Base-by-base conservation (phyloP, 1,140 invertebrate genomes). In the Drosophila navojoa region DNA sequence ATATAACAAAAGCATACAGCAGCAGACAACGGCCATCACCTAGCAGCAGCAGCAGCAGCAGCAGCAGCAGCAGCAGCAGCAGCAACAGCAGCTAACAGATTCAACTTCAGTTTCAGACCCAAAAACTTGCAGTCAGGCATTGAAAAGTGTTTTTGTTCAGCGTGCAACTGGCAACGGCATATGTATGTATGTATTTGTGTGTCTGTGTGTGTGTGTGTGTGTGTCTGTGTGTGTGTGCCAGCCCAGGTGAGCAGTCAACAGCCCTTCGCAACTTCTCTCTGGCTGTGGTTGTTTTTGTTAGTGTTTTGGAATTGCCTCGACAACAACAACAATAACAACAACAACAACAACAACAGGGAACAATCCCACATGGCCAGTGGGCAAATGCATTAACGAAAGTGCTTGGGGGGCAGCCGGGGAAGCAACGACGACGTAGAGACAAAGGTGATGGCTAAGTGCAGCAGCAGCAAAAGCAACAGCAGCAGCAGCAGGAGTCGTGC, bases 331-430 rank as follows among this genome's bases (percentile, higher is more conserved):
- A 68, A 42, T 53, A 52, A 35, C 53, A 45, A 15, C 53, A 45
- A n/a, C 29, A 73, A 49, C 57, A 68, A 42, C 58, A 52, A 35
- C 53, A 45, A 15, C 53, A 45, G 45, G 47, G 69, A 44, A 55
- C 69, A 81, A 82, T 89, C 84, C 84, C 84, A 89, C 84, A 89
- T 89, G 84, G 84, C 84, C 84, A 89, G 67, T 89, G 82, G 82
- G 79, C 84, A 89, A 89, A 89, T 89, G 84, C 84, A 89, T 89
- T 89, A 89, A 82, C 79, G 73, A 89, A 89, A 89, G 84, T 89
- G 79, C 79, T 58, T 60, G 61, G 22, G 61, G 66, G 73, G 15
- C 3, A n/a, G n/a, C 42, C 15, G 13, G 15, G 42, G 4, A 6
- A 45, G 42, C 42, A 45, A 45, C 16, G 49, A 10, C 6, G 6